phyloP scores from a whole-genome alignment of 2,888 invertebrate genomes.

The Apeira syringaria region DNA sequence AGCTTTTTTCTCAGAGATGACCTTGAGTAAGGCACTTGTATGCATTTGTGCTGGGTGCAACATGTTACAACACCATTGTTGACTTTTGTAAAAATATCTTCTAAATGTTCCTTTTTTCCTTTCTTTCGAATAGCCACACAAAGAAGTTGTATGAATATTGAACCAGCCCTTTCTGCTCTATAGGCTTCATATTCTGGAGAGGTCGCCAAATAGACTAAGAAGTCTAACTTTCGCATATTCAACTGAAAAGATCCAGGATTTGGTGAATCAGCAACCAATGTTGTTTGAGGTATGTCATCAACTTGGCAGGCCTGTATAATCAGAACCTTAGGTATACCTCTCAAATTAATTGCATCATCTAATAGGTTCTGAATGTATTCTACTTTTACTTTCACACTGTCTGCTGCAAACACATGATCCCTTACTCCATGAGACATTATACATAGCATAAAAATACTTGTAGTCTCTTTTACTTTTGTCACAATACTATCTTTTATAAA shows the following conservation, averaged over 20 bases:
- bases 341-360: conserved; percentile 51
- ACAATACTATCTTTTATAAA: conserved; percentile 56
- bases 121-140: conserved; percentile 50
- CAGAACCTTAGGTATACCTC: conserved; percentile 65
- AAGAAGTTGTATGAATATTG: conserved; percentile 68
- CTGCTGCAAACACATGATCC: conserved; percentile 69
- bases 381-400: conserved; percentile 67
- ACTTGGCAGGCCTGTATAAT: conserved; percentile 74
- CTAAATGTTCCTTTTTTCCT: conserved; percentile 53
- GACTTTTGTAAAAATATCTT: conserved; percentile 67
- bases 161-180: conserved; percentile 57
- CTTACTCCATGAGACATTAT: conserved; percentile 72
- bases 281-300: conserved; percentile 39
- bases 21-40: conserved; percentile 64
- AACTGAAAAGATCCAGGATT: conserved; percentile 39
- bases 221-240: conserved; percentile 52
- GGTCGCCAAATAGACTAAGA: conserved; percentile 71
- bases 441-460: conserved; percentile 72
- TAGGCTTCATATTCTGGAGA: conserved; percentile 70
- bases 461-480: conserved; percentile 47
- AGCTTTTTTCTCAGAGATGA: conserved; percentile 64
- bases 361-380: conserved; percentile 64
- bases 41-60: conserved; percentile 42
- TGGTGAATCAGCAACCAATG: conserved; percentile 58
- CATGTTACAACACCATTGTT: conserved; percentile 49